Conservation (phyloP, 2,888 invertebrate genomes). For the Pantelozetes paolii region DNA sequence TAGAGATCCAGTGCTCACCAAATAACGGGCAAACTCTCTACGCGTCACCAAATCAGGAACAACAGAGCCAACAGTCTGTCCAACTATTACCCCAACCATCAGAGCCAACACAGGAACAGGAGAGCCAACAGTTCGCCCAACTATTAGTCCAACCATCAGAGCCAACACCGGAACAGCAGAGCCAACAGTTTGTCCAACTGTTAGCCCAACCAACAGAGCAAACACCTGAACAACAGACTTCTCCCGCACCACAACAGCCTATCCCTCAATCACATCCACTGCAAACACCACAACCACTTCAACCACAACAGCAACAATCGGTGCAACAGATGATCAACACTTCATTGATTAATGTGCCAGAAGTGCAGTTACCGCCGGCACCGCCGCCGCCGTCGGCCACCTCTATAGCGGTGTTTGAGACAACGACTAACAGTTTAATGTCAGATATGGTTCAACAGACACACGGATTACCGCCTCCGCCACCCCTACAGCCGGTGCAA, state of each 20-base stretch:
- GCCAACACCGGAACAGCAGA: not conserved
- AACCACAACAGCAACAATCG: conserved; percentile 1
- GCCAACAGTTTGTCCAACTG: not conserved
- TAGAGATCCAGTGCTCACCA: not conserved
- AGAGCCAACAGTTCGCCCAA: not conserved
- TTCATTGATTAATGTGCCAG: not conserved
- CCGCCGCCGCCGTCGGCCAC: conserved; percentile 22
- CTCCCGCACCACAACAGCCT: not conserved
- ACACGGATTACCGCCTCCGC: conserved; percentile 13
- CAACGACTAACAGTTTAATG: not conserved
- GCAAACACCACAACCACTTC: not conserved
- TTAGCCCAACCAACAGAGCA: not conserved
- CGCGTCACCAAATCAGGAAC: not conserved
- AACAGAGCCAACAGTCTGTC: not conserved
- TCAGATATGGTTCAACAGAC: not conserved
- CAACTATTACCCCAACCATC: not conserved
- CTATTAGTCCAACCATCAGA: not conserved
- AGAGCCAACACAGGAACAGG: not conserved
- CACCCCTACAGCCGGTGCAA: conserved; percentile 28
- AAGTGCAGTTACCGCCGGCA: conserved; percentile 20
- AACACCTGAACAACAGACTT: not conserved
- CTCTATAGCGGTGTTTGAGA: conserved; percentile 7
- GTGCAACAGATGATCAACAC: not conserved
- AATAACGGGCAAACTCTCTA: not conserved
- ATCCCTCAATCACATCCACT: not conserved